Conservation (phyloP, 1,140 invertebrate species). For the Aphelinus certus region DNA sequence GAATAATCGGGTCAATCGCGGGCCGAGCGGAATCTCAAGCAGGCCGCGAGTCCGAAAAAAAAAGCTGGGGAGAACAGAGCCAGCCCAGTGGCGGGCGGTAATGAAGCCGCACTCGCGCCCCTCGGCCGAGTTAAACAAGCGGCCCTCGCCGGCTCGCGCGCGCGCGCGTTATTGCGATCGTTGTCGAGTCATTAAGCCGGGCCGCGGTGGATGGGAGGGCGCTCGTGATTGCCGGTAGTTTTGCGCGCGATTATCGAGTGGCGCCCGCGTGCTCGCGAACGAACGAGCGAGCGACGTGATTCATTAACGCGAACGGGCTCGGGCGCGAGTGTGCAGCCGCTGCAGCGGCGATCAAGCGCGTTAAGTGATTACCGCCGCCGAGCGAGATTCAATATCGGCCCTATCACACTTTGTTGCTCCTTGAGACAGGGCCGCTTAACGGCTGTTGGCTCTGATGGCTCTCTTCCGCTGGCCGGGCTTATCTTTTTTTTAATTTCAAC, state of each 20-base stretch:
- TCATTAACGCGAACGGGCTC: conserved; percentile 15
- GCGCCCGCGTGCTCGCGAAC: too few relatives aligned
- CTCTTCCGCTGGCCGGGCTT: too few relatives aligned
- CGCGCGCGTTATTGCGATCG: conserved; percentile 28
- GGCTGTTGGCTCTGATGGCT: too few relatives aligned
- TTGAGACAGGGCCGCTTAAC: too few relatives aligned
- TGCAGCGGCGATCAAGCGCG: neutral
- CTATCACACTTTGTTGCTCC: neutral
- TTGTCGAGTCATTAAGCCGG: conserved; percentile 36
- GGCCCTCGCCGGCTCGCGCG: neutral
- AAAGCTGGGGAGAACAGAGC: too few relatives aligned
- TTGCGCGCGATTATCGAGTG: conserved; percentile 38
- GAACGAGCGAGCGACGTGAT: conserved; percentile 9
- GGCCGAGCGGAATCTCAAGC: too few relatives aligned
- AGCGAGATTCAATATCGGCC: conserved; percentile 3
- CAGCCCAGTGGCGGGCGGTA: neutral
- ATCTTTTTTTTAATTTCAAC: too few relatives aligned
- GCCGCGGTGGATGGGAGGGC: neutral
- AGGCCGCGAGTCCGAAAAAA: too few relatives aligned
- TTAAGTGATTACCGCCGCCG: neutral
- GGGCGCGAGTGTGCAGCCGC: too few relatives aligned
- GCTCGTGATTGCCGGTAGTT: conserved; percentile 30
- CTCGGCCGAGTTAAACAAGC: conserved; percentile 28
- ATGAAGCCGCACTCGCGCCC: conserved; percentile 25
- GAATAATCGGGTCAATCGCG: too few relatives aligned